Conservation (phyloP, 2,797 vertebrate genomes). For the Periparus ater region DNA sequence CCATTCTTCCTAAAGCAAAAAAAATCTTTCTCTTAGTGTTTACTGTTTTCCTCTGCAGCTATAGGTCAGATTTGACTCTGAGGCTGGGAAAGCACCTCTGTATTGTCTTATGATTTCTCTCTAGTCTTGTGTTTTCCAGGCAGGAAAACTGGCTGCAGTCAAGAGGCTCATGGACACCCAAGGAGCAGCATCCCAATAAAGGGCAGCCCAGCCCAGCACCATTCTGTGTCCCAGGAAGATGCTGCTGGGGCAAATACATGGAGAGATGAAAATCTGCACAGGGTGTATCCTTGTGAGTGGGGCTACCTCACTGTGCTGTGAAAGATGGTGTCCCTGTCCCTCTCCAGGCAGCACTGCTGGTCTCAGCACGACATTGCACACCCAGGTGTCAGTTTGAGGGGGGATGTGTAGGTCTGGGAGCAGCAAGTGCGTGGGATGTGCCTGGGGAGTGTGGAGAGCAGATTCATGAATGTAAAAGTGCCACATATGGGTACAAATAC, state of each 20-base stretch:
- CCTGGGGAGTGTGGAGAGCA: background rate
- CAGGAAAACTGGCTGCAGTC: background rate
- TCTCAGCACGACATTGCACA: background rate
- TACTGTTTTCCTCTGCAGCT: background rate
- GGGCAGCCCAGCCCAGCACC: background rate
- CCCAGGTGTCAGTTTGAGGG: background rate
- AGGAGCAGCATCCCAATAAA: background rate
- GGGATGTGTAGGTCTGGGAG: rapidly evolving
- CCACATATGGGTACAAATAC: background rate
- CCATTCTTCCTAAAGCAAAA: background rate
- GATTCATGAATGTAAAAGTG: background rate
- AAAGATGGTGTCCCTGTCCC: background rate
- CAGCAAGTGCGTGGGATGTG: rapidly evolving
- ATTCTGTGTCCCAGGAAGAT: background rate
- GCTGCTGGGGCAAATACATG: rapidly evolving
- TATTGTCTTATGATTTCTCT: background rate
- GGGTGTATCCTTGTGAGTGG: background rate
- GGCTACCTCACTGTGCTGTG: too few species aligned
- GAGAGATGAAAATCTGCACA: background rate
- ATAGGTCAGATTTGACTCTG: background rate
- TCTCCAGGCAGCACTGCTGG: background rate
- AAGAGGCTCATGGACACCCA: background rate
- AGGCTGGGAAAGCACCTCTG: background rate
- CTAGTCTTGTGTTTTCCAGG: background rate
- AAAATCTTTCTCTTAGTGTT: background rate